Evolutionary conservation across 2,797 vertebrate species (phyloP).

Genomic region (Scarus forsteni): DNA sequence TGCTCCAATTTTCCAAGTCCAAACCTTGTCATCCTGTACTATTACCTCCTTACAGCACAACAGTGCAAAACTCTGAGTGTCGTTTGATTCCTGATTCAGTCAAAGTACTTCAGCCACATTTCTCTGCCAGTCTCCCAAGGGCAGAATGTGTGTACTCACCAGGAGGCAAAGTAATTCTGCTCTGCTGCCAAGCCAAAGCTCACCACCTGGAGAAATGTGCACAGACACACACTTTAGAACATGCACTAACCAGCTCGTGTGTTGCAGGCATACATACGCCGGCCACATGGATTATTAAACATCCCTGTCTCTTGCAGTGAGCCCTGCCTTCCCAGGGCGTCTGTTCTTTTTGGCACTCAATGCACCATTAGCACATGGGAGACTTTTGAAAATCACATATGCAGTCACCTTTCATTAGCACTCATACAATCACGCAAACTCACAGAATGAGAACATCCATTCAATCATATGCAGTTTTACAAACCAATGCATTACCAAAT

Average conservation of each 20-base stretch:
- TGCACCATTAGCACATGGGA: conserved; percentile 32
- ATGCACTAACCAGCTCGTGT: conserved; percentile 7
- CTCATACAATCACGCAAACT: conserved; percentile 25
- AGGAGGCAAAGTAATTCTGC: conserved; percentile 45
- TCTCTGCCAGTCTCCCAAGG: conserved; percentile 21
- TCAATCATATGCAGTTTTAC: not conserved
- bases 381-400: conserved; percentile 45
- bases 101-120: conserved; percentile 38
- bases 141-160: conserved; percentile 44
- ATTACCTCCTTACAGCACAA: conserved; percentile 35
- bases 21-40: conserved; percentile 20
- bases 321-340: conserved; percentile 60
- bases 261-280: conserved; percentile 11
- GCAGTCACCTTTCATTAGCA: conserved; percentile 22
- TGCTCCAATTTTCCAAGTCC: conserved; percentile 28
- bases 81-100: conserved; percentile 39
- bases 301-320: conserved; percentile 54
- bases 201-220: conserved; percentile 21
- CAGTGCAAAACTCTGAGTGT: conserved; percentile 26
- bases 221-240: conserved; percentile 19
- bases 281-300: conserved; percentile 66
- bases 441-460: conserved; percentile 5
- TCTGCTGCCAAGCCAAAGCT: conserved; percentile 39
- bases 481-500: too few relatives aligned
- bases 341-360: conserved; percentile 63